Conservation (phyloP, 2,888 invertebrate species). For the Apocheima hispidaria region DNA sequence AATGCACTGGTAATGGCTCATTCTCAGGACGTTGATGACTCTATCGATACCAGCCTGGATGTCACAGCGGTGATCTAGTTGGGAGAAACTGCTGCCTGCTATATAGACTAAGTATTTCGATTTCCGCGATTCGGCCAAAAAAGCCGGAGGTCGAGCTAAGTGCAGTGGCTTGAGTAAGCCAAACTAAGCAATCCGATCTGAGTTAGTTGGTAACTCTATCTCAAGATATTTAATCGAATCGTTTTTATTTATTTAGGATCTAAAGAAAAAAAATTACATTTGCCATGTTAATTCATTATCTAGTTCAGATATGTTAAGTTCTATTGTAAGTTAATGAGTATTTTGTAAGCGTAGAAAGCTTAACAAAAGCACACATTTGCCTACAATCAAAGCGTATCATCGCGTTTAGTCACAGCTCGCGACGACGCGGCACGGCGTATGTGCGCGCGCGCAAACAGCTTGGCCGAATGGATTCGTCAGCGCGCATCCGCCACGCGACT, state of each 20-base stretch:
- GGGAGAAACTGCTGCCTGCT: too few species aligned
- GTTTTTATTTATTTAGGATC: too few species aligned
- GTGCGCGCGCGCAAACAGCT: neutral
- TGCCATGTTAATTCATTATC: neutral
- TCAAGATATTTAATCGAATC: too few species aligned
- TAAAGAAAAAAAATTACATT: too few species aligned
- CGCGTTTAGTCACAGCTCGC: conserved; percentile 25
- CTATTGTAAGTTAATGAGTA: too few species aligned
- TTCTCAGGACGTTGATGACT: conserved; percentile 20
- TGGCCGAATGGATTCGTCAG: conserved; percentile 15
- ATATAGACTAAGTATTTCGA: too few species aligned
- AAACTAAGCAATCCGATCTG: too few species aligned
- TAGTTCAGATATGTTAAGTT: neutral
- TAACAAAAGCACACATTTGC: conserved; percentile 4
- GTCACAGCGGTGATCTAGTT: conserved; percentile 15
- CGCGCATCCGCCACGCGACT: conserved; percentile 12
- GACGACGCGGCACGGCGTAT: too few species aligned
- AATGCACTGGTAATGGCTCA: conserved; percentile 24
- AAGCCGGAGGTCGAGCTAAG: too few species aligned
- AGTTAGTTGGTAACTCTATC: too few species aligned
- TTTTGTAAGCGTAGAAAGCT: conserved; percentile 6
- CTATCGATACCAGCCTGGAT: neutral
- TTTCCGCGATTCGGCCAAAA: too few species aligned
- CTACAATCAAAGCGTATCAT: conserved; percentile 16
- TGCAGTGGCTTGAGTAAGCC: too few species aligned